Percentiles rank a stretch among this genome's conserved stretches.
Conservation (phyloP, 2,797 vertebrate species). For the Limosa lapponica region DNA sequence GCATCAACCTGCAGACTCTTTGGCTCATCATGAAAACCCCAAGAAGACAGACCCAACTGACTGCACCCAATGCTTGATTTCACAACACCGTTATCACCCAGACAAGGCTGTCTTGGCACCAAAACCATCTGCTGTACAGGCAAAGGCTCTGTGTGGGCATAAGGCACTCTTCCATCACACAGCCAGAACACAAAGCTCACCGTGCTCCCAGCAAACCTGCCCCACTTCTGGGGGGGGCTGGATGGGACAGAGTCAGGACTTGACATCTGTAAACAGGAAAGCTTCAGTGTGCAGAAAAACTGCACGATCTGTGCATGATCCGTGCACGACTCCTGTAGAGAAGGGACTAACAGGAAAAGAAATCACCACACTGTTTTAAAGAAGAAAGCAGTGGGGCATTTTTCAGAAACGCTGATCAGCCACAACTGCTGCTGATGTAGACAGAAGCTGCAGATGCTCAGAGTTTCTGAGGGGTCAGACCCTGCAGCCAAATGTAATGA, state of each 20-base stretch:
- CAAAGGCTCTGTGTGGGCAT: background rate
- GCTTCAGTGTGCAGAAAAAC: background rate
- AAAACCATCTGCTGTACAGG: background rate
- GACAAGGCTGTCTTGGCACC: background rate
- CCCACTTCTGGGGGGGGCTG: background rate
- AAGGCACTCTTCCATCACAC: background rate
- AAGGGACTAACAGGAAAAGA: background rate
- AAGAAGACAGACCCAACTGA: background rate
- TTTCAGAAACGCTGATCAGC: background rate
- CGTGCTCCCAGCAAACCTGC: background rate
- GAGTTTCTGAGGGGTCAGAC: background rate
- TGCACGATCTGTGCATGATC: fast-evolving
- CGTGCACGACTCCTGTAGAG: background rate
- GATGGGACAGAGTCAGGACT: background rate
- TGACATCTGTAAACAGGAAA: background rate
- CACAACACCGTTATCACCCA: background rate
- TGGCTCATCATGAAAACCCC: background rate
- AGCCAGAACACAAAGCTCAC: background rate
- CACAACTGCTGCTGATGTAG: background rate
- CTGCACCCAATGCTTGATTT: background rate
- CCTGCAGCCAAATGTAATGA: conserved; percentile 4
- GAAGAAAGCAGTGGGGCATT: background rate
- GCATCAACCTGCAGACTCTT: background rate
- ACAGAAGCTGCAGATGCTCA: background rate
- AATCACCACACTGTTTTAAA: background rate